Conservation (phyloP, 30 jellyfish, hydroid and myxozoan species). For the Cassiopea andromeda region DNA sequence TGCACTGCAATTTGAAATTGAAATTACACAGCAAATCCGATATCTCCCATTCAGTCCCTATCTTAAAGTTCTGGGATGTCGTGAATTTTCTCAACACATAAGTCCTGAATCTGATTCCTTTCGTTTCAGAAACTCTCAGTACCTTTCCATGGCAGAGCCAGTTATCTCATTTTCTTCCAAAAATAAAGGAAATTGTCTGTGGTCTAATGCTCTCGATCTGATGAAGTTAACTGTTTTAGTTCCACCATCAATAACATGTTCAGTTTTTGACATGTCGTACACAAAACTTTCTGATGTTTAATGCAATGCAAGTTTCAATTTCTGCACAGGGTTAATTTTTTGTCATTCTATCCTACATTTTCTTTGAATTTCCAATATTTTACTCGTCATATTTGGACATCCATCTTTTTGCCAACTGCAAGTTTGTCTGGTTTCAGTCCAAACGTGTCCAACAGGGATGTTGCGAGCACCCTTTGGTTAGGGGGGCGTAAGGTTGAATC, state of each 20-base stretch:
- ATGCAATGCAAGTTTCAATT: conserved; percentile 8
- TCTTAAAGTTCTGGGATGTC: conserved; percentile 33
- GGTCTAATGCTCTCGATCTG: conserved; percentile 2
- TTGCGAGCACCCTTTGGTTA: no score
- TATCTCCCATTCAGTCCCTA: conserved; percentile 20
- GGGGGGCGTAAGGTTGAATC: no score
- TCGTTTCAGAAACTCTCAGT: conserved; percentile 20
- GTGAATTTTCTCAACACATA: background rate
- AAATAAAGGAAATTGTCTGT: conserved; percentile 36
- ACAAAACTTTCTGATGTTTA: conserved; percentile 28
- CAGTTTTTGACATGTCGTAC: background rate
- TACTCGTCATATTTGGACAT: conserved; percentile 27
- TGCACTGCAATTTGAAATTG: conserved; percentile 15
- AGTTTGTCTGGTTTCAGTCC: conserved; percentile 26
- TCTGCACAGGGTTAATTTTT: background rate
- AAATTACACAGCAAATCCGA: conserved; percentile 11
- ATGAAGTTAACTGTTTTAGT: conserved; percentile 8
- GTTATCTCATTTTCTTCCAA: conserved; percentile 30
- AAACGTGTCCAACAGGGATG: background rate
- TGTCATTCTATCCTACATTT: conserved; percentile 2
- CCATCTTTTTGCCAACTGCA: conserved; percentile 26
- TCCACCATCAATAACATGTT: background rate
- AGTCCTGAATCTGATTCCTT: conserved; percentile 21
- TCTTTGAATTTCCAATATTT: conserved; percentile 1
- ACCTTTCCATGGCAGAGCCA: conserved; percentile 31